Evolutionary conservation across 2,797 vertebrate genomes (phyloP), one percentile per base, ranked within the genome.

Genomic region (Pseudochirops corinnae): DNA sequence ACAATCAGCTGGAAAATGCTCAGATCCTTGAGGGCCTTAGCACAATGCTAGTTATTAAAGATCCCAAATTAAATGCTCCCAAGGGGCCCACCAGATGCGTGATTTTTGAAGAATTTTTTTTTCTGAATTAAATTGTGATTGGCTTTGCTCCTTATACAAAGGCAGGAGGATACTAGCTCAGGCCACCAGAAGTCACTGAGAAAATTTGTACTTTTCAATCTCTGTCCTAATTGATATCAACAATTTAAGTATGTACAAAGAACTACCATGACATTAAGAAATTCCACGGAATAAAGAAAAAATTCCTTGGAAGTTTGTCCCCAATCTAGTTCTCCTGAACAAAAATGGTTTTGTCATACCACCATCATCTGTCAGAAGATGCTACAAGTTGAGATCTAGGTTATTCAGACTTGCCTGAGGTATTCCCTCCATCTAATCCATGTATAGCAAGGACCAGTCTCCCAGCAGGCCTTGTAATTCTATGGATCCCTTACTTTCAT

Each of bases 401-500:
- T 9, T 87, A 87, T 50, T 87, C 74, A 87, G 74, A 26, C 24
- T 87, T 24, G 10, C 46, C 3, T 24, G 24, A 39, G 74, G 39
- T 24, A 50, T 24, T 87, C 24, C 74, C 24, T 87, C 74, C 21
- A 50, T 46, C 74, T 26, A 87, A 24, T 26, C 21, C 7, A 26
- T 87, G 39, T 21, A 74, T n/a, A 92, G 26, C 93, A 16, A 56
- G 21, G 67, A 93, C 52, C 1, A 50, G 74, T 92, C 67, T 39
- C 39, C 10, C 24, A n/a, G 94, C 13, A 91, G 93, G 52, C 92
- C 74, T 6, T 93, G 93, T 94, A 31, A 93, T 90, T 96, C 96
- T 56, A 93, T 12, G 92, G 93, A 92, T 92, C 74, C 74, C 94
- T 95, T 24, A 92, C 91, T 95, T 97, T 95, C 93, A 90, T 93